Evolutionary conservation across 2,797 vertebrate species (phyloP), one percentile per base, ranked within the genome.

Genomic region (Balearica regulorum): DNA sequence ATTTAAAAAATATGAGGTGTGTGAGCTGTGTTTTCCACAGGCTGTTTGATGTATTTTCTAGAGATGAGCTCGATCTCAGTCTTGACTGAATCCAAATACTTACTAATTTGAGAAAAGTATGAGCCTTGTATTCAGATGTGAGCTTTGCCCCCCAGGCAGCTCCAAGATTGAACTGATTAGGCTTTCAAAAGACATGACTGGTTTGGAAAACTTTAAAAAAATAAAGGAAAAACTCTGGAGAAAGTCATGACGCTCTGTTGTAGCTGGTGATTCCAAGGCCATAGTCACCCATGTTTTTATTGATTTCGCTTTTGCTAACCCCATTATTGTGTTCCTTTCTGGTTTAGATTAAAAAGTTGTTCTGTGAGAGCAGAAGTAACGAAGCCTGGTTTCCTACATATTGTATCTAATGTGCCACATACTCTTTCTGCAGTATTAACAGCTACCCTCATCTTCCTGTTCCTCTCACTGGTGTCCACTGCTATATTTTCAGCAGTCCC

Each of bases 41-140:
- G 35, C 65, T 91, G 62, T 93, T 93, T 91, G 87, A 91, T 96
- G 58, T 88, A 53, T 89, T 93, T 96, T 81, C 89, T 96, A 66
- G 89, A 89, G 94, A 96, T 96, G 90, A 95, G 92, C 90, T 89
- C 89, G 65, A 78, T 83, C 90, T 85, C 76, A 78, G 51, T n/a
- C 87, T 89, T 95, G 68, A 78, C 87, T 89, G 71, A 83, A 83
- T 91, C 84, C 79, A 95, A 94, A 94, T 92, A 77, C 65, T 78
- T 89, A 93, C 89, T 94, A 96, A 95, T 93, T 95, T 93, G 96
- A 94, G 94, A 96, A 97, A 96, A 96, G 89, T 91, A 89, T 82
- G 83, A 91, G 87, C 71, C 93, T 92, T 96, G 93, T 95, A 95
- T 83, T 97, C 90, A 96, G 89, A 96, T 94, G 90, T 96, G 96